Evolutionary conservation across 1,140 invertebrate genomes (phyloP), one percentile per base, ranked within the genome.

Genomic region (Prorops nasuta): DNA sequence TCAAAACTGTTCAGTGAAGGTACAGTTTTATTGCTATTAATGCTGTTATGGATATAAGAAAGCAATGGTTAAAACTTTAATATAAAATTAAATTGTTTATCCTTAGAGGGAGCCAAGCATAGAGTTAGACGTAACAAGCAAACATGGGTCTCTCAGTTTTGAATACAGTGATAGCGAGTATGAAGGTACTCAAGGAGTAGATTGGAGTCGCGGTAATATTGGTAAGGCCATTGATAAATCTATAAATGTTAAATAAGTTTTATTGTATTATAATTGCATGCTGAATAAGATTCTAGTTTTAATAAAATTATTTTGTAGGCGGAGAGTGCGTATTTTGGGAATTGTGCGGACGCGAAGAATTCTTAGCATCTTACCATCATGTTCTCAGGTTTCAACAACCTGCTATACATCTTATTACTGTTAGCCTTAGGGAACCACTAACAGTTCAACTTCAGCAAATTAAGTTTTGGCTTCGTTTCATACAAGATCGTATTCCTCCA

Each of bases 301-400:
- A 28, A 10, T 28, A 6, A 28, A 28, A 28, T 28, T 10, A 28
- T 28, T 28, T 15, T 40, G 8, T 31, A 76, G 74, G 73, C 42
- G 74, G 74, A 39, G 73, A 77, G 39, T 75, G 75, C 35, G 62
- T 77, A 17, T 79, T 91, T 21, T 92, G 89, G 89, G 90, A 92
- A 66, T 90, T 92, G 66, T 90, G 88, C 18, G 90, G 90, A 1
- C 86, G 90, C 61, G 86, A 91, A 66, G 85, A 84, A 17, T 93
- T 90, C 74, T 83, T 89, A 69, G 80, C 86, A 45, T 75, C 87
- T 21, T 93, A 91, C 71, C 89, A 92, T 70, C 85, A 89, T 58
- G 86, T 89, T 60, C 80, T 91, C 22, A 86, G 85, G 4, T 86
- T 86, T 59, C 77, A 80, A 19, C 82, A 83, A 53, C 72, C 77